A percentile compares a stretch with the other conserved stretches of the same genome.
Evolutionary conservation across 92 coral and sea anemone genomes (phyloP).

Genomic region (Epizoanthus fatuus): DNA sequence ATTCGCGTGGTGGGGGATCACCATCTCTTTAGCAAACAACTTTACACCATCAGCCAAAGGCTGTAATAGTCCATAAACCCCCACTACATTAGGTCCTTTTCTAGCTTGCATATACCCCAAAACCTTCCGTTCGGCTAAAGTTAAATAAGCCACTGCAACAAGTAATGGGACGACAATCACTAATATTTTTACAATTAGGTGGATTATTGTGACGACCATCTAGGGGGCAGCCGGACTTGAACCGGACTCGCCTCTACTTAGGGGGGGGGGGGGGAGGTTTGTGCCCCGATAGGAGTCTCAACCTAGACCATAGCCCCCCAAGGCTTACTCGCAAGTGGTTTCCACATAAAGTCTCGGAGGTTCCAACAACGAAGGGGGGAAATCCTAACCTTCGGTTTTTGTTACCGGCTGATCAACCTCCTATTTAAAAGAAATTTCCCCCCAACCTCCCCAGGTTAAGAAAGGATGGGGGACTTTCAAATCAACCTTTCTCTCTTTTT

Average conservation of each 20-base stretch:
- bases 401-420: slow-evolving; percentile 91
- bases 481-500: slow-evolving; percentile 2
- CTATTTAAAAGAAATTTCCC: slow-evolving; percentile 14
- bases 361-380: slow-evolving; percentile 83
- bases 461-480: background rate
- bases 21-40: slow-evolving; percentile 81
- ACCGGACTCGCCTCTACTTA: slow-evolving; percentile 59
- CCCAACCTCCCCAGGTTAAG: slow-evolving; percentile 19
- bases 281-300: background rate
- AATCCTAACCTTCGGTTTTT: slow-evolving; percentile 80
- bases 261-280: no score
- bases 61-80: slow-evolving; percentile 81
- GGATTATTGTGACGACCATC: slow-evolving; percentile 80
- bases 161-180: slow-evolving; percentile 84
- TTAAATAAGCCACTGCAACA: slow-evolving; percentile 90
- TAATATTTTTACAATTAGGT: slow-evolving; percentile 79
- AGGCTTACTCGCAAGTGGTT: slow-evolving; percentile 66
- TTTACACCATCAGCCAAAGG: slow-evolving; percentile 91
- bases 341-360: slow-evolving; percentile 93
- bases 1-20: slow-evolving; percentile 81
- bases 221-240: slow-evolving; percentile 66
- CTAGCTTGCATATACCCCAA: slow-evolving; percentile 89
- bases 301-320: background rate
- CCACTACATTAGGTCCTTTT: slow-evolving; percentile 93
- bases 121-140: slow-evolving; percentile 91